Base-by-base conservation (phyloP, 2,797 vertebrate species). In the Hydrolagus colliei region DNA sequence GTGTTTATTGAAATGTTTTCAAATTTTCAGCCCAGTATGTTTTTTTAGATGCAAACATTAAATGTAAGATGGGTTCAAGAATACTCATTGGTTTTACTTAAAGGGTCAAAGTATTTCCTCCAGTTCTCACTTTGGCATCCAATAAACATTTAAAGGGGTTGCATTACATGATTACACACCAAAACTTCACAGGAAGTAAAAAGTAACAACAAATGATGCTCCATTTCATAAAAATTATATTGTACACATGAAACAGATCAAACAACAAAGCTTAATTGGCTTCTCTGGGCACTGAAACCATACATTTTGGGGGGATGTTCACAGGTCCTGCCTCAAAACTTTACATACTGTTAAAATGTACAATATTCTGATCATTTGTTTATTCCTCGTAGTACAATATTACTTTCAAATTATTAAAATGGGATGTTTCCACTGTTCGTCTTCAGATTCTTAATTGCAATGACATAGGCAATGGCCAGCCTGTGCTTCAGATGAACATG, bases 201-300 rank as follows among this genome's bases (percentile, higher is more conserved):
- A 84, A 68, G 22, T 84, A 41, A 84, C 41, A 52, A 52, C 65
- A 84, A 84, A 84, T 77, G 52, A 77, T 52, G 10, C 16, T 84
- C 65, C 16, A 67, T 71, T 68, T 84, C 67, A 84, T 84, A 84
- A 84, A 84, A 52, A 27, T 71, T 65, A 12, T 65, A 32, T 84
- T 52, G 22, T 35, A 71, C 65, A 52, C 12, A 35, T 71, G 79
- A 71, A 84, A 84, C 14, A 77, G 68, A 79, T 68, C 68, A 84
- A 84, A 84, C 79, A 67, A 79, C 20, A 68, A 68, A 84, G 79
- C 79, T 84, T 84, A 68, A 20, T 59, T n/a, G 79, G 65, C 52
- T 32, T 67, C 68, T 68, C 41, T 9, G 8, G 27, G 65, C 65
- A 41, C 67, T 10, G 65, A 20, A 10, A 32, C 5, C 32, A 14